Conservation (phyloP, 2,797 vertebrate species). For the Acropternis orthonyx region DNA sequence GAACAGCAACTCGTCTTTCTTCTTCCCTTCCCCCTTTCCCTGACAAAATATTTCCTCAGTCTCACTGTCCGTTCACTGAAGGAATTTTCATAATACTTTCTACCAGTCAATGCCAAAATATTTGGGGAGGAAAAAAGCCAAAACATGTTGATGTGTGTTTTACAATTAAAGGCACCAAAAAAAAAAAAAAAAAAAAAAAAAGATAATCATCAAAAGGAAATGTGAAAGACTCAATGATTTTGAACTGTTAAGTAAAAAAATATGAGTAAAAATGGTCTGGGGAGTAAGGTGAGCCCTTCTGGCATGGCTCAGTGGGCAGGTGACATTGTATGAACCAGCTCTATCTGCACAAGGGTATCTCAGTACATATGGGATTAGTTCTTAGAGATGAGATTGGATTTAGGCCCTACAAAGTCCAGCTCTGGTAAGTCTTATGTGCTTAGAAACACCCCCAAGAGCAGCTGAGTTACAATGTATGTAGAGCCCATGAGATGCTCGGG, state of each 20-base stretch:
- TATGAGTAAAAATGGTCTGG: not conserved
- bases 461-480: not conserved
- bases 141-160: slow-evolving; percentile 58
- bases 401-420: not conserved
- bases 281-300: not conserved
- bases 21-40: not conserved
- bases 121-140: not conserved
- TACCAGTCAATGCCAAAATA: slow-evolving; percentile 17
- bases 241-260: not conserved
- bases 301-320: not conserved
- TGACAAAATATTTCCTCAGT: slow-evolving; percentile 39
- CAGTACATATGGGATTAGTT: not conserved
- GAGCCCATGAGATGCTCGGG: not conserved
- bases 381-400: not conserved
- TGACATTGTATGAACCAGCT: not conserved
- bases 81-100: slow-evolving; percentile 39
- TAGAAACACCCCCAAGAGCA: not conserved
- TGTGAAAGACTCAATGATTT: slow-evolving; percentile 17
- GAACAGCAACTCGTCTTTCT: slow-evolving; percentile 61
- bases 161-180: slow-evolving; percentile 24
- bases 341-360: not conserved
- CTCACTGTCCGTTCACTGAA: slow-evolving; percentile 12
- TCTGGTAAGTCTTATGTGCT: not conserved
- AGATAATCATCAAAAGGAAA: slow-evolving; percentile 60
- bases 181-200: not conserved